A percentile compares a stretch with the other conserved stretches of the same genome.
These are phyloP conservation scores for Condylura cristata DNA, from an alignment of 2,113 vertebrate genomes.

Conservation along the genomic window DNA sequence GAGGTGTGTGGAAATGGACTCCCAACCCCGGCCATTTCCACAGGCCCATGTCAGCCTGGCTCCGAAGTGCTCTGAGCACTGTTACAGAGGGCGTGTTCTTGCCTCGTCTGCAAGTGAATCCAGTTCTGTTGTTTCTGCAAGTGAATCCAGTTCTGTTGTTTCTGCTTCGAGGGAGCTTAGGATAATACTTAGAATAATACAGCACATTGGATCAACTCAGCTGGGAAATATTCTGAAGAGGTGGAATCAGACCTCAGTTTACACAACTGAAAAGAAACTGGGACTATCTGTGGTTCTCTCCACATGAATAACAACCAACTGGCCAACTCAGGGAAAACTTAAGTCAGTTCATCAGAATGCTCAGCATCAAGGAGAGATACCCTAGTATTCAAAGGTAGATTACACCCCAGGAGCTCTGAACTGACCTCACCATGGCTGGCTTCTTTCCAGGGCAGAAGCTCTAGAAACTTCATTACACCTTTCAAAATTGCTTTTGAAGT, in stretches of 20 bases:
- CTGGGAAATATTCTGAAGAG: conserved; percentile 8
- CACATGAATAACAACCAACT: not conserved
- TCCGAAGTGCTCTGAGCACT: not conserved
- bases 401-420: not conserved
- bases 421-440: not conserved
- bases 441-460: not conserved
- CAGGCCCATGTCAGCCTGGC: not conserved
- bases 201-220: not conserved
- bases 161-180: conserved; percentile 41
- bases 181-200: conserved; percentile 46
- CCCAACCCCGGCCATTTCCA: not conserved
- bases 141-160: not conserved
- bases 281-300: not conserved
- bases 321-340: not conserved
- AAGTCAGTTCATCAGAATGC: not conserved
- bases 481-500: conserved; percentile 16
- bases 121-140: conserved; percentile 14
- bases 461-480: not conserved
- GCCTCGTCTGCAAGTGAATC: conserved; percentile 26
- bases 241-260: not conserved
- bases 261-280: not conserved
- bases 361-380: not conserved
- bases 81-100: not conserved
- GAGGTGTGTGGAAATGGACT: not conserved
- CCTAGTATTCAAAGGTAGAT: not conserved